Evolutionary conservation across 2,888 invertebrate species (phyloP).

Genomic region (Cephalotes varians): DNA sequence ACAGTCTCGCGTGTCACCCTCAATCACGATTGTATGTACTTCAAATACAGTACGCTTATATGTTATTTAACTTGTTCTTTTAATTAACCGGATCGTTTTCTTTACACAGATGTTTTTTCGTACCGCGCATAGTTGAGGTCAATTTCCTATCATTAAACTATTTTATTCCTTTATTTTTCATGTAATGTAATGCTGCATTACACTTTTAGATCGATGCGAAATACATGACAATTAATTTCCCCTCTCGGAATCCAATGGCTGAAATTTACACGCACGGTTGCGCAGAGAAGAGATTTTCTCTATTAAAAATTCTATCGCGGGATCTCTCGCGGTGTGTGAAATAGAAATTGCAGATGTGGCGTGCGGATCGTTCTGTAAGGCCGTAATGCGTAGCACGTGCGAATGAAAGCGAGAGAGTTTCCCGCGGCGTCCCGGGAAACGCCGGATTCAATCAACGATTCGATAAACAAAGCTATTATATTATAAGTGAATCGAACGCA

Average conservation of each 20-base stretch:
- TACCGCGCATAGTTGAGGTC: background rate
- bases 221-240: constrained; percentile 20
- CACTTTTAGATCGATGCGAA: background rate
- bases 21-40: constrained; percentile 16
- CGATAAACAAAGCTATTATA: constrained; percentile 24
- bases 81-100: background rate
- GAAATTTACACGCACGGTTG: constrained; percentile 30
- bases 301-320: constrained; percentile 7
- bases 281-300: constrained; percentile 25
- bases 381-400: constrained; percentile 47
- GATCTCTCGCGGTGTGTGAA: constrained; percentile 5
- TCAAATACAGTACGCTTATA: background rate
- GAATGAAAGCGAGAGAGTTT: constrained; percentile 52
- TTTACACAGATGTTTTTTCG: background rate
- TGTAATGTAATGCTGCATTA: background rate
- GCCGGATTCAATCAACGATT: constrained; percentile 34
- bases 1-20: background rate
- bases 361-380: background rate
- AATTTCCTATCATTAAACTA: background rate
- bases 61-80: constrained; percentile 14
- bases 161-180: background rate
- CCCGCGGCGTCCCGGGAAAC: constrained; percentile 38
- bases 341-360: constrained; percentile 29
- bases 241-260: background rate
- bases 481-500: constrained; percentile 7